Evolutionary conservation across 2,888 invertebrate genomes (phyloP), one percentile per base, ranked within the genome.

Genomic region (Poecilobothrus nobilitatus): DNA sequence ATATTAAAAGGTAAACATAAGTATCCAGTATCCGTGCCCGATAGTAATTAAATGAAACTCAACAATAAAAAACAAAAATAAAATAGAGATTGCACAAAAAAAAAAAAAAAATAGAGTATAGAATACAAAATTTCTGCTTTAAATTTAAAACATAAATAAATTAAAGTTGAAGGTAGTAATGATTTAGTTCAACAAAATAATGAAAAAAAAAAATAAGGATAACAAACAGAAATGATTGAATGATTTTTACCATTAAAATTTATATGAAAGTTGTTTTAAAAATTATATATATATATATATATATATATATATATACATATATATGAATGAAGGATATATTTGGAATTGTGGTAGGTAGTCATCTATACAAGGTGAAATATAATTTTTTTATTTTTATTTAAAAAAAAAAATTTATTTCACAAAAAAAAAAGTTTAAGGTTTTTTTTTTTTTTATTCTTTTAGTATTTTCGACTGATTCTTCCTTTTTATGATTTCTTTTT

Each of bases 211-310:
- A 37, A 37, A 37, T 5, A 37, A 37, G 37, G 37, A 37, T 37
- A 37, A 37, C 8, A 18, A 18, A 53, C 15, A 18, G 15, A 53
- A 53, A 53, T 53, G 53, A 53, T 53, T 53, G 53, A 53, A 53
- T 53, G 53, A 53, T 53, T 53, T 53, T 53, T 53, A 53, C 53
- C 53, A 53, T 53, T 53, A 53, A 53, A 53, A 53, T 41, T 3
- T 41, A 41, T 15, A 41, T 41, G 15, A 27, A 12, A 53, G 53
- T 53, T 12, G 18, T 53, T 10, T 10, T 12, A 37, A 37, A 5
- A 8, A 8, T 7, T 37, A 37, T 37, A 37, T 37, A 12, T 8
- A 37, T 37, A 37, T 37, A 37, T 37, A 37, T 37, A 37, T 37
- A 37, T 37, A 12, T 12, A 37, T 37, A 12, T 37, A 8, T 37